Evolutionary conservation across 2,797 vertebrate species (phyloP).

Genomic region (Semotilus atromaculatus): DNA sequence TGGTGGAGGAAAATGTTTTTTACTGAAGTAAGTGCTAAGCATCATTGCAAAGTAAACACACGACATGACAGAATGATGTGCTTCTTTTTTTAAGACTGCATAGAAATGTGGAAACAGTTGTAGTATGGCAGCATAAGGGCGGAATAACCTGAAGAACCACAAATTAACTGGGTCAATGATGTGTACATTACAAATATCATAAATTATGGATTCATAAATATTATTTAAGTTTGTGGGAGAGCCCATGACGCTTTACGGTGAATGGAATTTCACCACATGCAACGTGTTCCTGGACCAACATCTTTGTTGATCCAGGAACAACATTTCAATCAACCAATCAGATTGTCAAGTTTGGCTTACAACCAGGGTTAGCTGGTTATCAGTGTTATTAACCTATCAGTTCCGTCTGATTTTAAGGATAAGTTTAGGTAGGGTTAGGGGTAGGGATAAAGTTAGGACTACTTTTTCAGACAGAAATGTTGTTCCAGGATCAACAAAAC

Average conservation of each 20-base stretch:
- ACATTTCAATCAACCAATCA: neutral
- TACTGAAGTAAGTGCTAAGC: neutral
- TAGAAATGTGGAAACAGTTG: neutral
- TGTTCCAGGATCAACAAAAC: no score
- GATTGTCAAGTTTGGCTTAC: neutral
- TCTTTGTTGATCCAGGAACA: neutral
- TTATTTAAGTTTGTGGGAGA: neutral
- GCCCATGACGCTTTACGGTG: neutral
- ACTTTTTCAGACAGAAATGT: no score
- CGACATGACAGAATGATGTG: neutral
- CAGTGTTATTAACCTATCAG: no score
- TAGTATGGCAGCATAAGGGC: neutral
- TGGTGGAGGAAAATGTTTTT: neutral
- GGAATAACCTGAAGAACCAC: neutral
- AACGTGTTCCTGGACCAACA: neutral
- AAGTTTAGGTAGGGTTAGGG: neutral
- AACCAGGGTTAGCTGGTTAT: neutral
- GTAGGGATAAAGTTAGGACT: no score
- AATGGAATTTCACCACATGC: neutral
- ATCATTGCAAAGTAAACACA: neutral
- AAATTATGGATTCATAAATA: neutral
- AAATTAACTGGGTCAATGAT: neutral
- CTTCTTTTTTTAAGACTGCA: neutral
- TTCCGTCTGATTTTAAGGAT: neutral
- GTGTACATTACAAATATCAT: neutral